A percentile compares a stretch with the other conserved stretches of the same genome.
Evolutionary conservation across 2,888 invertebrate species (phyloP).

Genomic region (Epiblema foenella): DNA sequence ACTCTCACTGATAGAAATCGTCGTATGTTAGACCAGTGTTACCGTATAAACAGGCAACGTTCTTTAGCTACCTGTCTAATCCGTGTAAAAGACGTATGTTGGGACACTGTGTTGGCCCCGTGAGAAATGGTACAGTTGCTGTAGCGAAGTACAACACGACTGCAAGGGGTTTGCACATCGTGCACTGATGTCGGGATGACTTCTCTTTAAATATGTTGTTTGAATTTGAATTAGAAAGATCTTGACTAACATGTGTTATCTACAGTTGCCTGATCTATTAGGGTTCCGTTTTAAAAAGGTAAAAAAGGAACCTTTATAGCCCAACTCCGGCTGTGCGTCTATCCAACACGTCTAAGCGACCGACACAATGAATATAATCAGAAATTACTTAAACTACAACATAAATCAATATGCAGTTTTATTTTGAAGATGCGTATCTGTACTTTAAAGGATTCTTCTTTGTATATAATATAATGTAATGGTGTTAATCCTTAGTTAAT

Average conservation of each 20-base stretch:
- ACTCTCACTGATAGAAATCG: background rate
- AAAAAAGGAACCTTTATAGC: too few relatives aligned
- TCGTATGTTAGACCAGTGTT: background rate
- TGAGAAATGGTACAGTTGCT: slow-evolving; percentile 3
- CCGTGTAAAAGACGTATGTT: background rate
- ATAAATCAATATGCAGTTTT: too few relatives aligned
- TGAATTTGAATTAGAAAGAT: slow-evolving; percentile 1
- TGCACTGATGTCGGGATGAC: background rate
- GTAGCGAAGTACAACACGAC: background rate
- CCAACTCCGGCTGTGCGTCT: too few relatives aligned
- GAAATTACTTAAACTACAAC: too few relatives aligned
- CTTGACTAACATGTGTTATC: background rate
- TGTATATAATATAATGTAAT: too few relatives aligned
- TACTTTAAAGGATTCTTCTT: too few relatives aligned
- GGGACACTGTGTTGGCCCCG: background rate
- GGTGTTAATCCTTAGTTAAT: too few relatives aligned
- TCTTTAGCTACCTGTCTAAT: background rate
- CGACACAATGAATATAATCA: too few relatives aligned
- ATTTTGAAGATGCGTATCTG: too few relatives aligned
- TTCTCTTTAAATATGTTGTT: background rate
- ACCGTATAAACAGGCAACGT: background rate
- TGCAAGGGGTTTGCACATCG: slow-evolving; percentile 1
- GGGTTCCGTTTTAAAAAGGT: too few relatives aligned
- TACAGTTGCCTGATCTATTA: too few relatives aligned
- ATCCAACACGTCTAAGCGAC: too few relatives aligned